These are phyloP conservation scores for Chironomus riparius DNA, from an alignment of 2,888 invertebrate genomes.

Conservation along the genomic window DNA sequence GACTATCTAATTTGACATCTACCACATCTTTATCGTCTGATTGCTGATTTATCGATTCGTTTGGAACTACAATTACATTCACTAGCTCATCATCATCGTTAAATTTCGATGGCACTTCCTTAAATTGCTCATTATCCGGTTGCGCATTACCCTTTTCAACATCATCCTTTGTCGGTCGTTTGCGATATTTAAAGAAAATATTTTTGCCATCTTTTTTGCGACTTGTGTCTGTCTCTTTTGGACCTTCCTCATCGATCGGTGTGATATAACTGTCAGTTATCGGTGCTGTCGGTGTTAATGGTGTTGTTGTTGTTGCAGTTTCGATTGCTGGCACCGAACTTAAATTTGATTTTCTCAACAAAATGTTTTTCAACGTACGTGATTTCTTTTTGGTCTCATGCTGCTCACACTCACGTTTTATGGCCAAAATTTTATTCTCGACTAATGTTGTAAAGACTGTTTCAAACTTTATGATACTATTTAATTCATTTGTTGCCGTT, in stretches of 20 bases:
- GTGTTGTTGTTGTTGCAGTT: not conserved
- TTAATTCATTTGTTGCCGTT: slow-evolving; percentile 35
- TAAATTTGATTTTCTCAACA: not conserved
- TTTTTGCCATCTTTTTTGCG: not conserved
- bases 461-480: slow-evolving; percentile 41
- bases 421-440: slow-evolving; percentile 42
- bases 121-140: not conserved
- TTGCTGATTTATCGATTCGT: not conserved
- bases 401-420: slow-evolving; percentile 42
- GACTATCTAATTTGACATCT: slow-evolving; percentile 13
- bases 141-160: slow-evolving; percentile 2
- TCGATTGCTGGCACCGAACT: not conserved
- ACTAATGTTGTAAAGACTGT: slow-evolving; percentile 40
- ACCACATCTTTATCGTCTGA: not conserved
- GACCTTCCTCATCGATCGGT: too few species aligned
- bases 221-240: too few species aligned
- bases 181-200: not conserved
- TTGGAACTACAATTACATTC: slow-evolving; percentile 3
- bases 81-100: not conserved
- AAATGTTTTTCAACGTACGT: slow-evolving; percentile 31
- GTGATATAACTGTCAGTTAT: too few species aligned
- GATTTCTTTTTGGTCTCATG: slow-evolving; percentile 36
- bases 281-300: not conserved
- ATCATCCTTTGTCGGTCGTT: not conserved
- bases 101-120: not conserved